Evolutionary conservation across 1,140 invertebrate genomes (phyloP).

Genomic region (Anadara kagoshimensis): DNA sequence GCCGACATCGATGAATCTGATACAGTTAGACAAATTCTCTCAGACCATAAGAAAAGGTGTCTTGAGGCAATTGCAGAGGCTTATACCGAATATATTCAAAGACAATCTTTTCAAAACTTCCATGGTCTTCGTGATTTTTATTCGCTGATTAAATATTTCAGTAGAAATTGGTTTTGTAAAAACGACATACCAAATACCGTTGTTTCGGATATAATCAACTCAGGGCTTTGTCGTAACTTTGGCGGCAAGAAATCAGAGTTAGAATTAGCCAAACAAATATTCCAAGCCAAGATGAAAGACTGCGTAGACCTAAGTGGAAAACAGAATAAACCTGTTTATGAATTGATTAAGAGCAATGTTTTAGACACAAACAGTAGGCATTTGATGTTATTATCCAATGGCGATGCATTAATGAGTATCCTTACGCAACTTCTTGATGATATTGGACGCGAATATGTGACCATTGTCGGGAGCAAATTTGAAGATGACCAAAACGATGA

Average conservation of each 20-base stretch:
- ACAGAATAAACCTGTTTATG: slow-evolving; percentile 2
- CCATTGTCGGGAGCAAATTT: slow-evolving; percentile 53
- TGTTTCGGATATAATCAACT: not conserved
- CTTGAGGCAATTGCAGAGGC: not conserved
- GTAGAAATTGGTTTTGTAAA: not conserved
- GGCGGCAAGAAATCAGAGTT: slow-evolving; percentile 36
- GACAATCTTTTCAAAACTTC: slow-evolving; percentile 47
- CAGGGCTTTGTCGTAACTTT: slow-evolving; percentile 48
- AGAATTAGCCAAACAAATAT: slow-evolving; percentile 7
- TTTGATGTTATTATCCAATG: slow-evolving; percentile 29
- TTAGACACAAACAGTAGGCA: slow-evolving; percentile 31
- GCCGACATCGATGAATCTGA: too few relatives aligned
- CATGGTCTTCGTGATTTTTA: slow-evolving; percentile 65
- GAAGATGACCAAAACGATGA: slow-evolving; percentile 49
- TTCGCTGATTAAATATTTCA: slow-evolving; percentile 45
- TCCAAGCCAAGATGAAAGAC: not conserved
- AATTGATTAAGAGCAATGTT: slow-evolving; percentile 40
- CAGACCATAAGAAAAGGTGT: not conserved
- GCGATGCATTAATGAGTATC: slow-evolving; percentile 33
- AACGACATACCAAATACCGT: not conserved
- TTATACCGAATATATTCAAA: slow-evolving; percentile 17
- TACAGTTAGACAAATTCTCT: not conserved
- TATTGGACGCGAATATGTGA: slow-evolving; percentile 2
- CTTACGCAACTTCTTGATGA: slow-evolving; percentile 16
- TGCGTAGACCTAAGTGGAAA: not conserved